Conservation (phyloP, 2,888 invertebrate genomes). For the Onthophagus sagittarius region DNA sequence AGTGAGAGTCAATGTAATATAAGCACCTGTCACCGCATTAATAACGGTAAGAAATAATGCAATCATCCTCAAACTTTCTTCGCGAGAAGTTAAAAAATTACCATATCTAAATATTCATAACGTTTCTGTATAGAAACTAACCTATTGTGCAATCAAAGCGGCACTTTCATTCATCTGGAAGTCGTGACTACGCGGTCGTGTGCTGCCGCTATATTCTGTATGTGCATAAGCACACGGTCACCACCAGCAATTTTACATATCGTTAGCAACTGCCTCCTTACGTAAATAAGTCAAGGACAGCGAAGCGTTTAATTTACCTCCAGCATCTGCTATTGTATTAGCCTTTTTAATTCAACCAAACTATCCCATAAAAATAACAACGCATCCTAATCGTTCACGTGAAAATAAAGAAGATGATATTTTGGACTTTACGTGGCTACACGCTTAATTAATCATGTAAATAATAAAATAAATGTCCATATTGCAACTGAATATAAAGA, state of each 20-base stretch:
- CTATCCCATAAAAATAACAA: not conserved
- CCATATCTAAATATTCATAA: not conserved
- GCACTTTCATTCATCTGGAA: not conserved
- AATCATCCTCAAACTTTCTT: not conserved
- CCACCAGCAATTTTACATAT: not conserved
- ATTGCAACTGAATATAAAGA: not conserved
- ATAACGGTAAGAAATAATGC: not conserved
- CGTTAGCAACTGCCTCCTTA: not conserved
- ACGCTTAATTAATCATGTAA: not conserved
- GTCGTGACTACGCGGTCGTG: not conserved
- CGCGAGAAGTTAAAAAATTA: not conserved
- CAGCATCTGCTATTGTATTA: not conserved
- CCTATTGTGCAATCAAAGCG: not conserved
- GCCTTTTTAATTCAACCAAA: not conserved
- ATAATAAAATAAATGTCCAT: not conserved
- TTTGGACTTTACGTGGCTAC: not conserved
- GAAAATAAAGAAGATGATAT: not conserved
- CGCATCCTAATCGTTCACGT: not conserved
- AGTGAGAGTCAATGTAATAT: too few relatives aligned
- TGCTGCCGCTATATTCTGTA: not conserved
- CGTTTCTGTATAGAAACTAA: not conserved
- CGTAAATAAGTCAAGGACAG: not conserved
- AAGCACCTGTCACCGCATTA: not conserved
- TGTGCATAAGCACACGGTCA: not conserved
- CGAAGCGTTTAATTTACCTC: not conserved